Conservation (phyloP, 2,888 invertebrate species). For the Mylabris sibirica region DNA sequence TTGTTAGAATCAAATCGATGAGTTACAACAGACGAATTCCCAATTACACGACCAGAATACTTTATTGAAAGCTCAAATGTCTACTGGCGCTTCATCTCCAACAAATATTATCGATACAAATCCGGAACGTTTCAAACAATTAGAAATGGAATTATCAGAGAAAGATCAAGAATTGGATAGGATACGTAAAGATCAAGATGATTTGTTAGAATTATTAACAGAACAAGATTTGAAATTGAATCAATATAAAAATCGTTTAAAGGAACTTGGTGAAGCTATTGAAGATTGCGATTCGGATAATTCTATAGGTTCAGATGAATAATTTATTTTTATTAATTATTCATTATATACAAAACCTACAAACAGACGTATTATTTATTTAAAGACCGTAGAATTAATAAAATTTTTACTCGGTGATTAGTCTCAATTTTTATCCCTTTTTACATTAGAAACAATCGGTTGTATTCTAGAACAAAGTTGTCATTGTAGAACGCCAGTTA, state of each 20-base stretch:
- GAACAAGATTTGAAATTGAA: constrained; percentile 76
- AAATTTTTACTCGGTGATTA: neutral
- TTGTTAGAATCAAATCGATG: constrained; percentile 66
- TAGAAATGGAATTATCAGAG: constrained; percentile 57
- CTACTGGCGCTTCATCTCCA: constrained; percentile 55
- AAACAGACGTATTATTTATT: too few relatives aligned
- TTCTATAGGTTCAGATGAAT: constrained; percentile 24
- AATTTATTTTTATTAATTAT: neutral
- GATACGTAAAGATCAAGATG: constrained; percentile 90
- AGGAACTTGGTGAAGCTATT: constrained; percentile 57
- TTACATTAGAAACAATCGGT: too few relatives aligned
- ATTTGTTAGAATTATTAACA: constrained; percentile 85
- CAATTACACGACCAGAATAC: constrained; percentile 88
- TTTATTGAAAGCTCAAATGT: constrained; percentile 77
- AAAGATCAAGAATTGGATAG: constrained; percentile 67
- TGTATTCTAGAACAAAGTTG: too few relatives aligned
- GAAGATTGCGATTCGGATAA: constrained; percentile 57
- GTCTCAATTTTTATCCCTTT: too few relatives aligned
- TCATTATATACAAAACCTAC: too few relatives aligned
- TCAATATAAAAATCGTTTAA: constrained; percentile 54
- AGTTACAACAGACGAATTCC: constrained; percentile 74
- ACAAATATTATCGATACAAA: neutral
- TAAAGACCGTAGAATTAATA: neutral
- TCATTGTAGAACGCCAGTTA: too few relatives aligned
- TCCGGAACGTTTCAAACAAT: constrained; percentile 38